A percentile compares a stretch with the other conserved stretches of the same genome.
Conservation (phyloP, 2,113 vertebrate species). For the Aramus guarauna region DNA sequence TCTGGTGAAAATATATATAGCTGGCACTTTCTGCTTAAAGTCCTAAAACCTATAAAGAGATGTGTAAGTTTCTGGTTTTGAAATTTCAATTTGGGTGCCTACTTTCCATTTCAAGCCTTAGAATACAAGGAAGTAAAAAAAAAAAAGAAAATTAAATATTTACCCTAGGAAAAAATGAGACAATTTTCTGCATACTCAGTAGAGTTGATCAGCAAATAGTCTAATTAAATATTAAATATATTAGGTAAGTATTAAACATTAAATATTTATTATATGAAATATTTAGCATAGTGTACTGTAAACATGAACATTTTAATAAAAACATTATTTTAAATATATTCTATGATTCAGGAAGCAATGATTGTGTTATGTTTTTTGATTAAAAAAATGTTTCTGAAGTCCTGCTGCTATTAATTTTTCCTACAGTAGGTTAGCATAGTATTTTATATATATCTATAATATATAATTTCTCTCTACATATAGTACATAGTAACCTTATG, state of each 20-base stretch:
- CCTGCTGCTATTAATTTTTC: background rate
- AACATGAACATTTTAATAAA: background rate
- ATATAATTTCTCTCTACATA: background rate
- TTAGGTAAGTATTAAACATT: background rate
- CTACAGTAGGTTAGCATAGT: background rate
- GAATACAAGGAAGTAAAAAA: background rate
- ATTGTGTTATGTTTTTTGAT: background rate
- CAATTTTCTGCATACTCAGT: background rate
- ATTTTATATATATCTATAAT: background rate
- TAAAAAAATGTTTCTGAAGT: background rate
- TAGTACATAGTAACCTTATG: background rate
- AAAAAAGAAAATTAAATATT: background rate
- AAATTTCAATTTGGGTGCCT: background rate
- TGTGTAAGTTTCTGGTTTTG: background rate
- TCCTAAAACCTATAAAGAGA: background rate
- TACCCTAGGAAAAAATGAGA: background rate
- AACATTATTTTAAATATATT: background rate
- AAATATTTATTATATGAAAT: background rate
- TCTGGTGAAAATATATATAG: background rate
- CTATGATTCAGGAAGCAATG: background rate
- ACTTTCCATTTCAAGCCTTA: background rate
- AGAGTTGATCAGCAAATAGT: background rate
- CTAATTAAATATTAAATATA: background rate
- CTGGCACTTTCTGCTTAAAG: background rate
- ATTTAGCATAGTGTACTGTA: background rate